Evolutionary conservation across 2,888 invertebrate genomes (phyloP).

Genomic region (Cataglyphis altisquamis): DNA sequence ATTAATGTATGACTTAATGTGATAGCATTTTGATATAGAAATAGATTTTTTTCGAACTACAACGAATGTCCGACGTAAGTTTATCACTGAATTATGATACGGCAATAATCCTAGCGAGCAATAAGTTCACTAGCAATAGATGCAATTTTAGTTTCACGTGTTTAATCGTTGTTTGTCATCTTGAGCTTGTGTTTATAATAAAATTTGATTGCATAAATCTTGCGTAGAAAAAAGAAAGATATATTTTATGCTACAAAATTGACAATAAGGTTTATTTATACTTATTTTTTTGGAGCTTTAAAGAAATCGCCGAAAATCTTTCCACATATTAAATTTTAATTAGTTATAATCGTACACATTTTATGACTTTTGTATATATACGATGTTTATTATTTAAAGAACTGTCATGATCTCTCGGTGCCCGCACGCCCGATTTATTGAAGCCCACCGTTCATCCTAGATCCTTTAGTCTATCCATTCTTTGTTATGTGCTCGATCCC

Average conservation of each 20-base stretch:
- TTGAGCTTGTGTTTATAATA: not conserved
- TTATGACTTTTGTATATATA: not conserved
- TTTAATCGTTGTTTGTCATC: not conserved
- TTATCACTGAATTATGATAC: not conserved
- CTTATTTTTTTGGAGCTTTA: not conserved
- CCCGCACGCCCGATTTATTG: constrained; percentile 32
- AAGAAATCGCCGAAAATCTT: not conserved
- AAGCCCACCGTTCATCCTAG: constrained; percentile 49
- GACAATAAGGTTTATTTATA: not conserved
- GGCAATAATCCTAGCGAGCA: constrained; percentile 45
- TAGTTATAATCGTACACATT: not conserved
- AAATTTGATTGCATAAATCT: not conserved
- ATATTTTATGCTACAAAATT: not conserved
- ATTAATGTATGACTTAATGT: not conserved
- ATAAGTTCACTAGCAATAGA: constrained; percentile 36
- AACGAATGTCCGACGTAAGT: constrained; percentile 32
- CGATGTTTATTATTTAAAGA: not conserved
- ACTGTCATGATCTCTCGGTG: constrained; percentile 55
- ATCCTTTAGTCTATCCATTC: constrained; percentile 67
- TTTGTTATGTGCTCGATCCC: constrained; percentile 59
- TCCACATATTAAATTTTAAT: not conserved
- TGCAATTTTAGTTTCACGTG: not conserved
- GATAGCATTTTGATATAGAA: not conserved
- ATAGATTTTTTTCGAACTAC: constrained; percentile 14
- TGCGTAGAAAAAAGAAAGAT: not conserved